A percentile compares a stretch with the other conserved stretches of the same genome.
phyloP scores from a whole-genome alignment of 2,113 vertebrate species.

The Tragelaphus scriptus region DNA sequence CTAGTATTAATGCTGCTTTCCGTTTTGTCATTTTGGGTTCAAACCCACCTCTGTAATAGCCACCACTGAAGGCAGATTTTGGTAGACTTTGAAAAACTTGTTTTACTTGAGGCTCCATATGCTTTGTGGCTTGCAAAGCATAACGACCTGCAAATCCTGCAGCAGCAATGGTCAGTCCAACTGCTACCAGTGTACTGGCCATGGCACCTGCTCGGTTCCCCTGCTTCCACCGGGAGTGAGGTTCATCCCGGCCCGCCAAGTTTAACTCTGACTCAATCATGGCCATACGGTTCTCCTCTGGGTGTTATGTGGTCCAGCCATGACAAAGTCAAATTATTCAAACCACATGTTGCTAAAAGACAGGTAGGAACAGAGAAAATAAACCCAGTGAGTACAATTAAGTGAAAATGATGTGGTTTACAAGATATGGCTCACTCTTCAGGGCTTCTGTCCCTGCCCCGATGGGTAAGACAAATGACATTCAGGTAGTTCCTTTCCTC shows the following conservation, averaged over 20 bases:
- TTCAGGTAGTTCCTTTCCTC: neutral
- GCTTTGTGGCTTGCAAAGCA: too few species aligned
- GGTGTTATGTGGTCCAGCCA: neutral
- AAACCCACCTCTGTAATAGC: constrained; percentile 69
- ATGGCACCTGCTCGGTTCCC: too few species aligned
- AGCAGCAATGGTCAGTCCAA: too few species aligned
- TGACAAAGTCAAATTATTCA: neutral
- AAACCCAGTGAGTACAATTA: neutral
- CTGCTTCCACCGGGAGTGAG: too few species aligned
- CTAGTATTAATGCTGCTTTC: constrained; percentile 94
- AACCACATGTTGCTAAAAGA: neutral
- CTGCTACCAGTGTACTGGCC: too few species aligned
- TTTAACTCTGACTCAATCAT: neutral
- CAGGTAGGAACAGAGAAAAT: neutral
- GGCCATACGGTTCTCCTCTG: neutral
- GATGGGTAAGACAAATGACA: neutral
- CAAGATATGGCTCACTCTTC: neutral
- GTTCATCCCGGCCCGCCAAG: too few species aligned
- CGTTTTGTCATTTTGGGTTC: constrained; percentile 87
- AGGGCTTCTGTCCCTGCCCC: neutral
- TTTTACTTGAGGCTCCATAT: too few species aligned
- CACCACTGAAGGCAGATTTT: constrained; percentile 84
- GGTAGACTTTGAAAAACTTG: too few species aligned
- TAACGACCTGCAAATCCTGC: too few species aligned
- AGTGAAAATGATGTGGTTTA: neutral